phyloP scores from a whole-genome alignment of 64 coral and sea anemone species.

The Montipora sp. region DNA sequence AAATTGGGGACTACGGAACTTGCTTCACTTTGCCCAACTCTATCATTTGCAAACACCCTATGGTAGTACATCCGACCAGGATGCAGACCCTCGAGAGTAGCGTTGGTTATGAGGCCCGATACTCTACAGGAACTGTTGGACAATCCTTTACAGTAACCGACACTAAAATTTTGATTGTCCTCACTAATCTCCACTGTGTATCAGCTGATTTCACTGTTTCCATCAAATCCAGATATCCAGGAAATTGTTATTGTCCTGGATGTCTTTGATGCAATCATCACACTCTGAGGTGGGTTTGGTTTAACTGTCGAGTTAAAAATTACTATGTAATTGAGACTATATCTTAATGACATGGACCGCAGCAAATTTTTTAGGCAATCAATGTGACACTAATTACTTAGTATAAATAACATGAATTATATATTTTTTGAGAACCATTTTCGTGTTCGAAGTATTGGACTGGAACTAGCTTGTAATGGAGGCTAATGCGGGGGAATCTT shows the following conservation, averaged over 20 bases:
- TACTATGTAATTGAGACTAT: no score
- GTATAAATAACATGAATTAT: no score
- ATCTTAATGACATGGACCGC: no score
- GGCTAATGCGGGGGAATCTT: no score
- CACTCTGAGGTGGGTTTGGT: neutral
- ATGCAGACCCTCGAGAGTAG: neutral
- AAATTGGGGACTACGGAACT: neutral
- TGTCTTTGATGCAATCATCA: neutral
- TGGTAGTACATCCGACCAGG: neutral
- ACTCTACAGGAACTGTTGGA: neutral
- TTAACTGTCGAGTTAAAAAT: neutral
- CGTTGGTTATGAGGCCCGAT: neutral
- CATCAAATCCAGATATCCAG: conserved; percentile 18
- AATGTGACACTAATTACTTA: no score
- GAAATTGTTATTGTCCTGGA: conserved; percentile 5
- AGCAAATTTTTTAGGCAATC: no score
- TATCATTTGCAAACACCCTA: neutral
- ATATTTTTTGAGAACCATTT: no score
- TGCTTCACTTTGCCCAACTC: neutral
- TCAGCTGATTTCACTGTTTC: neutral
- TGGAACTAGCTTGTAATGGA: no score
- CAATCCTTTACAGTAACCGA: neutral
- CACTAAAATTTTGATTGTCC: neutral
- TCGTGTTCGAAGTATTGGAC: no score
- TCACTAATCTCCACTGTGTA: neutral